Base-by-base conservation (phyloP, 2,888 invertebrate genomes). In the Drosophila incognita region DNA sequence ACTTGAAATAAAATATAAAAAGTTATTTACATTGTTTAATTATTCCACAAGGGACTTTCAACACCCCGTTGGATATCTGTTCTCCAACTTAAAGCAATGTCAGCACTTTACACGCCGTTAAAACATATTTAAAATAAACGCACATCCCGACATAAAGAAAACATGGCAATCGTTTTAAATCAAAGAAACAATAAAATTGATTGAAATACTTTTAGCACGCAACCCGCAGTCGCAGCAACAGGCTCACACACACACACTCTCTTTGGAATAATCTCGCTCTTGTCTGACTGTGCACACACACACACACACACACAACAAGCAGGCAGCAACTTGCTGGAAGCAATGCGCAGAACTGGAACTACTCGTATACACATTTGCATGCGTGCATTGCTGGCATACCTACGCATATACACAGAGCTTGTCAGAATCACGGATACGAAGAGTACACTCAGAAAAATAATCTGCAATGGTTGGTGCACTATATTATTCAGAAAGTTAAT, bases 341-440 rank as follows among this genome's bases (percentile, higher is more conserved):
- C 64, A 57, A 69, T 66, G 52, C 21, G 57, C 65, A 74, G 69
- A 84, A 87, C 84, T 86, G 83, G 79, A 86, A 65, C 73, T 74
- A 60, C 73, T 62, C 57, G 81, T 64, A 77, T 69, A 71, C 69
- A 82, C 74, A 90, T 91, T 91, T 91, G 90, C 90, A 91, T 91
- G 87, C 83, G 82, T 88, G 80, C 90, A 90, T 92, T 90, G 90
- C 86, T 91, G 86, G 89, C 86, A 92, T 91, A 90, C 92, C 91
- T 92, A 91, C 92, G 92, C 92, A 91, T 84, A 76, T 83, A 79
- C 91, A 91, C 84, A 75, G 82, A 80, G 75, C 77, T 81, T 82
- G 86, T 76, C 67, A 71, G 42, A n/a, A 38, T 46, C 33, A 46
- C 48, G 38, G 21, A 38, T 46, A 52, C 24, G 29, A 36, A n/a